phyloP scores from a whole-genome alignment of 2,113 vertebrate genomes.

The Ptilonorhynchus violaceus region DNA sequence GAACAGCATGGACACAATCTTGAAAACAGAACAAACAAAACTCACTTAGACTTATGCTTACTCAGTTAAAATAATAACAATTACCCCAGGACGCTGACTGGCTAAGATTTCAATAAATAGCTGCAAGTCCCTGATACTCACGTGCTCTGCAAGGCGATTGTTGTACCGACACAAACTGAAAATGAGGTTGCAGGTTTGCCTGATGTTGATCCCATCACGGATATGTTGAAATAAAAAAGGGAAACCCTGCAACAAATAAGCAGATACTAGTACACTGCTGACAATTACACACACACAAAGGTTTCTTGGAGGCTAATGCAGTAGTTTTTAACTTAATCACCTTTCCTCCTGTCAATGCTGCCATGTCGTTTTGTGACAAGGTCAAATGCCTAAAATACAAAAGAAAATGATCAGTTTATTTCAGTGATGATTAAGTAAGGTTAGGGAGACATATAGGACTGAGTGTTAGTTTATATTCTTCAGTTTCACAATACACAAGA shows the following conservation, averaged over 20 bases:
- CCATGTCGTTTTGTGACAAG: constrained; percentile 98
- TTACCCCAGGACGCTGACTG: background rate
- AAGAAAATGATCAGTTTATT: background rate
- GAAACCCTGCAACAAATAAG: constrained; percentile 82
- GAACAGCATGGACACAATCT: constrained; percentile 99
- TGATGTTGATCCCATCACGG: constrained; percentile 97
- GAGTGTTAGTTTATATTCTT: background rate
- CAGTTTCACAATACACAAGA: background rate
- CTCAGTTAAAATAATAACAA: background rate
- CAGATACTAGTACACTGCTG: background rate
- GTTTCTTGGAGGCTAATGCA: background rate
- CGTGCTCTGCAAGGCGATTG: constrained; percentile 96
- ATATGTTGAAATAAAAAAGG: constrained; percentile 99
- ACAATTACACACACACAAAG: background rate
- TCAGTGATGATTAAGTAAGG: background rate
- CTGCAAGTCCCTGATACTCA: constrained; percentile 60
- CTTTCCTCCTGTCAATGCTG: constrained; percentile 96
- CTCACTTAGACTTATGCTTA: constrained; percentile 40
- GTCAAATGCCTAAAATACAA: constrained; percentile 88
- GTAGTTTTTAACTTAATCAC: constrained; percentile 51
- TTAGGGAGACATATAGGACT: background rate
- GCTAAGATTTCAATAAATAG: background rate
- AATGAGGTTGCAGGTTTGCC: constrained; percentile 98
- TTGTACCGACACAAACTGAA: constrained; percentile 98
- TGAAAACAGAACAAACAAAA: constrained; percentile 53